Evolutionary conservation across 2,888 invertebrate genomes (phyloP), one percentile per base, ranked within the genome.

Genomic region (Drosophila stalkeri): DNA sequence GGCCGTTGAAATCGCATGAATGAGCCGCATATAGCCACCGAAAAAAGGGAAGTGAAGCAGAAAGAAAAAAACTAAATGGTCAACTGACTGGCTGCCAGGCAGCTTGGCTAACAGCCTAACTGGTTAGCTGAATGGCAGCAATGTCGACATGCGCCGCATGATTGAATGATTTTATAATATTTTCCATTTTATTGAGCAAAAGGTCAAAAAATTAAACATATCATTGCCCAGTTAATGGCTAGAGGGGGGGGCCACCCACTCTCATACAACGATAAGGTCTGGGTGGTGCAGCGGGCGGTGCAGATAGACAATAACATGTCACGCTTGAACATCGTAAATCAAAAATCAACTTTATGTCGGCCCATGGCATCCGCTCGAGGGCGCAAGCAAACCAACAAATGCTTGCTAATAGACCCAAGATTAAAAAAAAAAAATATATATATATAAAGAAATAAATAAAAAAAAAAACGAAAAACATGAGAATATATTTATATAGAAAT

Each of bases 81-180:
- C 16, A 39, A 37, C n/a, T 31, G 39, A 11, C 33, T 23, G 35
- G 16, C 23, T 39, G 55, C 6, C 27, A 27, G 27, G 27, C 27
- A 27, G 27, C 27, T 6, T 27, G 27, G 27, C 27, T 27, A 27
- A 27, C 27, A 27, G 27, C 6, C 27, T 27, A 27, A 27, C 27
- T 27, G 55, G 2, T 14, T 62, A 56, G 54, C 18, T 62, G 56
- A 47, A 27, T 62, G 52, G 51, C 23, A 62, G 76, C 54, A 62
- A 57, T 73, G 67, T 44, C 43, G 82, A 74, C 67, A 70, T 79
- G 76, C 65, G 72, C 44, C 59, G 74, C 83, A 86, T 84, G 84
- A 82, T 85, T 88, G 80, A 83, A 70, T 83, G 86, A 82, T 86
- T 84, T 78, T 75, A 81, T 75, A 89, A 85, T 79, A 72, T 75